Conservation (phyloP, 2,888 invertebrate genomes). For the Aelia acuminata region DNA sequence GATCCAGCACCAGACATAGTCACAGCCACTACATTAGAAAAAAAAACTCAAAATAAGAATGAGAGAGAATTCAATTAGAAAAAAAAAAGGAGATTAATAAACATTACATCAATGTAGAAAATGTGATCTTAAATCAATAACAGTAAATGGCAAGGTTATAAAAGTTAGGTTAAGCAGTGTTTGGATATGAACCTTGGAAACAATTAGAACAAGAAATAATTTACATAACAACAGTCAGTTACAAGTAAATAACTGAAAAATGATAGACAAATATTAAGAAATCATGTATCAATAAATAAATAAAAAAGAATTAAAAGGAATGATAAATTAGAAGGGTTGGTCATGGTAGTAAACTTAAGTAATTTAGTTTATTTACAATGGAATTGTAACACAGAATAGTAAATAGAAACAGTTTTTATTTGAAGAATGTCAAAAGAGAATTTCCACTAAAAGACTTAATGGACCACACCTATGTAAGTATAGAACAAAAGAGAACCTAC, state of each 20-base stretch:
- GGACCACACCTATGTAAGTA: slow-evolving; percentile 58
- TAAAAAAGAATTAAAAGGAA: not conserved
- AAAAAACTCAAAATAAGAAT: not conserved
- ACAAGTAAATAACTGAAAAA: not conserved
- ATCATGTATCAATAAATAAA: not conserved
- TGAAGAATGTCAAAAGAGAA: not conserved
- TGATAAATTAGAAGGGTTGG: slow-evolving; percentile 14
- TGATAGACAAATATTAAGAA: not conserved
- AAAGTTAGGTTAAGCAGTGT: slow-evolving; percentile 43
- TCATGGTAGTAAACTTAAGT: not conserved
- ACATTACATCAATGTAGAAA: not conserved
- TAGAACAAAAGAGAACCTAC: slow-evolving; percentile 59
- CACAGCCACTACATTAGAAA: slow-evolving; percentile 62
- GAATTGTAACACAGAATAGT: not conserved
- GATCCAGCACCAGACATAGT: slow-evolving; percentile 68
- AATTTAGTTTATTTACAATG: not conserved
- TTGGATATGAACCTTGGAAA: slow-evolving; percentile 24
- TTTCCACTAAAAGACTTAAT: not conserved
- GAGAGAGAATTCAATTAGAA: not conserved
- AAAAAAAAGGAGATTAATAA: not conserved
- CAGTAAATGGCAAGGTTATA: slow-evolving; percentile 51
- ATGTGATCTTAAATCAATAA: slow-evolving; percentile 42
- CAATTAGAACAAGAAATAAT: slow-evolving; percentile 19
- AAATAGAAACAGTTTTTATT: not conserved
- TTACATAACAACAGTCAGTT: not conserved